Percentiles rank a stretch among this genome's conserved stretches.
These are phyloP conservation scores for Cololabis saira DNA, from an alignment of 2,113 vertebrate genomes.

Conservation along the genomic window DNA sequence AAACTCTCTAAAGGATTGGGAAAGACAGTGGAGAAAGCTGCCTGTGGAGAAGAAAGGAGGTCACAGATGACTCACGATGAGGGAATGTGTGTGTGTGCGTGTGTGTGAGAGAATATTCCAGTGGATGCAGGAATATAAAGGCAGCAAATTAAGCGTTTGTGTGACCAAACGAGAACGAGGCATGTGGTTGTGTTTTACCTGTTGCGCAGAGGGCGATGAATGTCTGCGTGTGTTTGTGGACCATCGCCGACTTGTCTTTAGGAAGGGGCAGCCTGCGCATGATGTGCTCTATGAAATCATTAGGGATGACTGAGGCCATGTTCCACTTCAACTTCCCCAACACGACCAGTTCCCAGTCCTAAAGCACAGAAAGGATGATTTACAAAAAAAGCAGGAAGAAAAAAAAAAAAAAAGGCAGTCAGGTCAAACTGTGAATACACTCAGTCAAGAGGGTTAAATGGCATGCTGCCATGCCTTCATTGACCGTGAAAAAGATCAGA, in stretches of 20 bases:
- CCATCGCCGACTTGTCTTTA: conserved; percentile 88
- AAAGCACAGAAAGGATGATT: conserved; percentile 15
- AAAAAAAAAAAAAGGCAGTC: neutral
- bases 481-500: conserved; percentile 60
- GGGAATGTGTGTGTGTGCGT: conserved; percentile 67
- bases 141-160: conserved; percentile 21
- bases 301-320: conserved; percentile 92
- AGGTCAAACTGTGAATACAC: conserved; percentile 16
- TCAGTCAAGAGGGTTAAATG: conserved; percentile 49
- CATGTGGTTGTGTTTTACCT: conserved; percentile 77
- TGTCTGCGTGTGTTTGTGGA: conserved; percentile 93
- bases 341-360: conserved; percentile 98
- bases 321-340: conserved; percentile 98
- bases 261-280: conserved; percentile 90
- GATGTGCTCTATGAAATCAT: conserved; percentile 97
- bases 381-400: no score
- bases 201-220: conserved; percentile 97
- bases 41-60: conserved; percentile 58
- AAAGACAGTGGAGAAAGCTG: conserved; percentile 53
- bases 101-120: conserved; percentile 64
- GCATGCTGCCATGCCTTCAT: conserved; percentile 50
- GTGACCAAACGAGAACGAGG: neutral
- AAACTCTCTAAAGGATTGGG: conserved; percentile 29
- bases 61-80: conserved; percentile 71
- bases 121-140: conserved; percentile 38